Percentiles rank a stretch among this genome's conserved stretches.
These are phyloP conservation scores for Serrognathus titanus DNA, from an alignment of 2,888 invertebrate genomes.

Conservation along the genomic window DNA sequence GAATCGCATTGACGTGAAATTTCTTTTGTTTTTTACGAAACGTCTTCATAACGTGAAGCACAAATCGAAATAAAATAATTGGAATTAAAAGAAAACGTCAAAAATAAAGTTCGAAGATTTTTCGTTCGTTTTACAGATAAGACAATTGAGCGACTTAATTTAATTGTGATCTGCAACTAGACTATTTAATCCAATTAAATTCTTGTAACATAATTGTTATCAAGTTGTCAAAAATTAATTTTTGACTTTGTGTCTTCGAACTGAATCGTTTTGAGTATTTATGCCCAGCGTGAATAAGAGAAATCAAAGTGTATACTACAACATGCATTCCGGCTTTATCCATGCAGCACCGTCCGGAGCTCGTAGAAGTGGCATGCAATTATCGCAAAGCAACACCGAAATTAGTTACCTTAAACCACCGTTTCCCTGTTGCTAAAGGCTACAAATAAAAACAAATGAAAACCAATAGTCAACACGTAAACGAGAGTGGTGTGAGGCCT, in stretches of 20 bases:
- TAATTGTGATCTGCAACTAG: too few species aligned
- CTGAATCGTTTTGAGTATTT: not conserved
- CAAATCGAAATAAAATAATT: too few species aligned
- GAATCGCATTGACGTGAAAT: too few species aligned
- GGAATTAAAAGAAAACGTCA: too few species aligned
- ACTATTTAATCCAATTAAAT: too few species aligned
- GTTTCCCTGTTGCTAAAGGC: conserved; percentile 60
- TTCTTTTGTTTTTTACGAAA: too few species aligned
- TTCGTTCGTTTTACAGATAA: too few species aligned
- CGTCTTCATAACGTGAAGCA: too few species aligned
- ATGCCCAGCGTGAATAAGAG: not conserved
- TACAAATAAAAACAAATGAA: conserved; percentile 51
- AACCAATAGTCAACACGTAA: conserved; percentile 13
- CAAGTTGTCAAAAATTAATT: too few species aligned
- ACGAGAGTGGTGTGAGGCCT: not conserved
- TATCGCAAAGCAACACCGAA: conserved; percentile 13
- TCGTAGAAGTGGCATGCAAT: not conserved
- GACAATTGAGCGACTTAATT: too few species aligned
- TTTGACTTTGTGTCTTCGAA: not conserved
- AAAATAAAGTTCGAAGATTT: too few species aligned
- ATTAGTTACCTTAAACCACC: conserved; percentile 60
- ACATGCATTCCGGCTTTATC: not conserved
- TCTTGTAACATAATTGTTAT: too few species aligned
- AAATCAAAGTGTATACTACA: not conserved
- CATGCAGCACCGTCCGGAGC: conserved; percentile 4